Evolutionary conservation across 30 jellyfish, hydroid and myxozoan species (phyloP).

Genomic region (Cassiopea andromeda): DNA sequence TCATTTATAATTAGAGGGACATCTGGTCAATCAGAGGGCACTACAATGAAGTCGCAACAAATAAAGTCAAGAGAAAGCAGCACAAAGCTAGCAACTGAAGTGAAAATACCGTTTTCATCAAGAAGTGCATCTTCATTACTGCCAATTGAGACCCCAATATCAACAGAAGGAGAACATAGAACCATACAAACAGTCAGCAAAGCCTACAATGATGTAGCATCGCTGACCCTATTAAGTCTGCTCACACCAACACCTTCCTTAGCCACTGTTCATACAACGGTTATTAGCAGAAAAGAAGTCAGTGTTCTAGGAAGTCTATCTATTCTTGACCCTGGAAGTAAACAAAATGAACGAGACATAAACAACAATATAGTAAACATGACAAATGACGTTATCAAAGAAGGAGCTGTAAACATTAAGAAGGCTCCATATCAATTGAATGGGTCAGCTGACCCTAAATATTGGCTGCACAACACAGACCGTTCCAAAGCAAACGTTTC

Average conservation of each 20-base stretch:
- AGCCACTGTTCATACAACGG: not conserved
- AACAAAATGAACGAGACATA: slow-evolving; percentile 23
- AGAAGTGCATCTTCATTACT: not conserved
- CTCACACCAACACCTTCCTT: not conserved
- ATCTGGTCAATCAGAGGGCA: not conserved
- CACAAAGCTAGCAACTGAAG: not conserved
- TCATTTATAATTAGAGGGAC: slow-evolving; percentile 30
- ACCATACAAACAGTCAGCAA: not conserved
- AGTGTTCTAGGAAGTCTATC: not conserved
- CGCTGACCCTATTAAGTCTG: not conserved
- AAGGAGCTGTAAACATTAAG: not conserved
- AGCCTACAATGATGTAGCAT: not conserved
- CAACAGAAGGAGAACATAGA: not conserved
- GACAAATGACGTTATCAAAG: not conserved
- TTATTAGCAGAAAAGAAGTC: not conserved
- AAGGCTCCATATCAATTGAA: not conserved
- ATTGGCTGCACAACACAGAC: slow-evolving; percentile 68
- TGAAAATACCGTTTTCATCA: not conserved
- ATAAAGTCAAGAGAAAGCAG: not conserved
- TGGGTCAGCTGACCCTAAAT: slow-evolving; percentile 46
- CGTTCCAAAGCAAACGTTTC: slow-evolving; percentile 58
- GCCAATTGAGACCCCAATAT: not conserved
- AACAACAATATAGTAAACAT: not conserved
- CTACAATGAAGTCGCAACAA: not conserved
- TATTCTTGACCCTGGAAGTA: slow-evolving; percentile 12